Evolutionary conservation across 1,140 invertebrate species (phyloP).

Genomic region (Chironomus tepperi): DNA sequence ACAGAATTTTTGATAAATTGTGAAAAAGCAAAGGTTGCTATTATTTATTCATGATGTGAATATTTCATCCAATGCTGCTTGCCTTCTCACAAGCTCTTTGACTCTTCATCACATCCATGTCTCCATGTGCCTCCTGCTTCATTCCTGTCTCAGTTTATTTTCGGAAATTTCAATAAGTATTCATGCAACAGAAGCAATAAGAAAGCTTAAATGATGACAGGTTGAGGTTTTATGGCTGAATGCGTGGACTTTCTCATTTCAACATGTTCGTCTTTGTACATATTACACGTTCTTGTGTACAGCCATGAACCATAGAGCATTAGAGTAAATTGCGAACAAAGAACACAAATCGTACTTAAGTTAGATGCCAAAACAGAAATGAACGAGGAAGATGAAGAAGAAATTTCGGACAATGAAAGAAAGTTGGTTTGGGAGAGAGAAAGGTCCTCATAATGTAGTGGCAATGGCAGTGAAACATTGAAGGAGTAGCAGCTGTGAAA

Average conservation of each 20-base stretch:
- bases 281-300: not conserved
- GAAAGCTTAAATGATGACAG: conserved; percentile 21
- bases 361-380: not conserved
- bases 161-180: not conserved
- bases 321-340: not conserved
- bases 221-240: not conserved
- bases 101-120: not conserved
- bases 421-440: not conserved
- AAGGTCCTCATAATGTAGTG: no score
- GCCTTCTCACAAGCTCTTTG: not conserved
- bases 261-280: not conserved
- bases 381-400: not conserved
- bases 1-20: not conserved
- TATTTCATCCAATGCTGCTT: not conserved
- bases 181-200: no score
- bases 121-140: not conserved
- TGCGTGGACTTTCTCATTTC: not conserved
- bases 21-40: not conserved
- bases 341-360: not conserved
- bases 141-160: not conserved
- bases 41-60: not conserved
- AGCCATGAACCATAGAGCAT: not conserved
- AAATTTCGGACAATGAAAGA: no score
- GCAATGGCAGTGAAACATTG: not conserved
- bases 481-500: not conserved